Evolutionary conservation across 2,113 vertebrate species (phyloP), one percentile per base, ranked within the genome.

Genomic region (Anhinga anhinga): DNA sequence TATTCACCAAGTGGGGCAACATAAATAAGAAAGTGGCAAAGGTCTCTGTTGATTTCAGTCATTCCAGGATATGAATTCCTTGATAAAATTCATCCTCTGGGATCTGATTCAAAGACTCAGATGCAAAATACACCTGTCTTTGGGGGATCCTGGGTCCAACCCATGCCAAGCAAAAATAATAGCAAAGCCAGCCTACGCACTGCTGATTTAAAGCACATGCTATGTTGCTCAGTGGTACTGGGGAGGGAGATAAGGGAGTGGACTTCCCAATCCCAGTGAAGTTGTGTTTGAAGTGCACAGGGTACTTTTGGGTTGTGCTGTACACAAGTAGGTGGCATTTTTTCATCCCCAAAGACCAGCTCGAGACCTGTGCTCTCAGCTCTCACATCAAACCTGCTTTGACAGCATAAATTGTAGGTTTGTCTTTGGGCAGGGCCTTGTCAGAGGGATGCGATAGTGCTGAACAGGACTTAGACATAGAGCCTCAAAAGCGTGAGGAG

Each of bases 11-110:
- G 83, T 82, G 80, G 34, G 71, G 77, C 91, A 91, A 85, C 73
- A 61, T 88, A 97, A 94, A 95, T 86, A 92, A 96, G 73, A 56
- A 90, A 56, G 52, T 71, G n/a, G 69, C 80, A 87, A 93, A 92
- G 67, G 44, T 88, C 55, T 92, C 66, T 53, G 62, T 78, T 88
- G 83, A 69, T 72, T 91, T 95, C 72, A 93, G 5, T 91, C 80
- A 84, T 67, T 84, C 83, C 66, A 42, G 38, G 44, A 30, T 85
- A 74, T 38, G 44, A 79, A 95, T 85, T 67, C 66, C 66, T 71
- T 82, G 61, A 79, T 90, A 62, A 90, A 92, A 91, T 87, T 42
- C 13, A 85, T 62, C 93, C 65, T 69, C 20, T 85, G 65, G 61
- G 91, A 61, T 74, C 44, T 6, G 7, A 81, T 65, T 92, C 79